Evolutionary conservation across 2,797 vertebrate species (phyloP).

Genomic region (Tamandua tetradactyla): DNA sequence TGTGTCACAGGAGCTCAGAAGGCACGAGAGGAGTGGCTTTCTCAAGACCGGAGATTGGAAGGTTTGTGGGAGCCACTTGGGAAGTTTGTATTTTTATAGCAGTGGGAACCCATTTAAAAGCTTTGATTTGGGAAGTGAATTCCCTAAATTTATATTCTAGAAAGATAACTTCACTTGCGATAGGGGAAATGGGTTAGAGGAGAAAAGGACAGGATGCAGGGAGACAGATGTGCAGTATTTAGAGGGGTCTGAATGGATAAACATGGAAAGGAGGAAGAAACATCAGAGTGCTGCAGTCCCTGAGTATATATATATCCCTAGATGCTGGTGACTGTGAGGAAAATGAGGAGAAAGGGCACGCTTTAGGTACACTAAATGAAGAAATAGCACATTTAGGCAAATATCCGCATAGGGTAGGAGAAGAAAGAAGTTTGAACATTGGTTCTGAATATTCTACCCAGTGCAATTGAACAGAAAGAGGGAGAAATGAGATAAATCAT

Average conservation of each 20-base stretch:
- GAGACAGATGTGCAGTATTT: background rate
- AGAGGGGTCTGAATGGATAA: background rate
- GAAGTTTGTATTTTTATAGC: background rate
- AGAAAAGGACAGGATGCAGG: background rate
- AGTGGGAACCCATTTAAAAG: background rate
- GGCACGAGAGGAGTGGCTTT: background rate
- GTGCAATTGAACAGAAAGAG: background rate
- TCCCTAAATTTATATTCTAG: background rate
- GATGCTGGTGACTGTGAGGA: background rate
- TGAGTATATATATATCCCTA: background rate
- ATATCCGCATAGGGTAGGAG: too few relatives aligned
- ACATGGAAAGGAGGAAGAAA: background rate
- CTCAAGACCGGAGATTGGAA: too few relatives aligned
- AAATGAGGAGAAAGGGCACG: accelerated
- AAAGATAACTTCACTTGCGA: background rate
- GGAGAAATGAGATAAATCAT: background rate
- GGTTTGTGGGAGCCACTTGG: too few relatives aligned
- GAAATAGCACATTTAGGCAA: background rate
- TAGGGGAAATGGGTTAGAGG: background rate
- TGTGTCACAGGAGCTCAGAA: background rate
- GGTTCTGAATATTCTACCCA: background rate
- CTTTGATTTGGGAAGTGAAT: background rate
- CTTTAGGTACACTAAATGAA: background rate
- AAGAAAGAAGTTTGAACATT: background rate
- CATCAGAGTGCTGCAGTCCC: too few relatives aligned